These are phyloP conservation scores for Hydrolagus colliei DNA, from an alignment of 2,797 vertebrate genomes.

Conservation along the genomic window DNA sequence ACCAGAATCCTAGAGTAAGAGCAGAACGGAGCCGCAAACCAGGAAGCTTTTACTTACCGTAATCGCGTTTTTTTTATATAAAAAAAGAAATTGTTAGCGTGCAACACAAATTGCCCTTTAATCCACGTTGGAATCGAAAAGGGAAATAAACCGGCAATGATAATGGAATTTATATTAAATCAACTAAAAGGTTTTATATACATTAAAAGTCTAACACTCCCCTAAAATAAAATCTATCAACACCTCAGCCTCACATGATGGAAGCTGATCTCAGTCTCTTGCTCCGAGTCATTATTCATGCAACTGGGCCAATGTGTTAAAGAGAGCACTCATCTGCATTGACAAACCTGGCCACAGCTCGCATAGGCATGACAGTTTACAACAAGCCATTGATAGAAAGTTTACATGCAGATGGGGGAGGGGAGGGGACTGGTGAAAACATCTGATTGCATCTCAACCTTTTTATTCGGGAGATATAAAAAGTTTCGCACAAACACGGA, in stretches of 20 bases:
- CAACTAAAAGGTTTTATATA: neutral
- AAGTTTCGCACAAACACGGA: no score
- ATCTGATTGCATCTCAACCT: no score
- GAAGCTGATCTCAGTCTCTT: neutral
- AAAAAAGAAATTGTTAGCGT: neutral
- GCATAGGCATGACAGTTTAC: no score
- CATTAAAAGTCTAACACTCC: neutral
- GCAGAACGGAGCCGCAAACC: neutral
- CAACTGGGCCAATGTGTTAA: neutral
- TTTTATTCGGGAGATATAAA: no score
- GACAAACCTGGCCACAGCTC: no score
- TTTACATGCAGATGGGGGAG: no score
- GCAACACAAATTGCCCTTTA: no score
- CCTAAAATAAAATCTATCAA: neutral
- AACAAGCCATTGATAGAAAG: no score
- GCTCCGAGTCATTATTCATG: slow-evolving; percentile 8
- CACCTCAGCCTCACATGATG: slow-evolving; percentile 5
- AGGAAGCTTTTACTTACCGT: neutral
- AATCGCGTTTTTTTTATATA: no score
- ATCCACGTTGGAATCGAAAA: neutral
- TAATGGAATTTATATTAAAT: slow-evolving; percentile 7
- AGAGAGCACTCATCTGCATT: neutral
- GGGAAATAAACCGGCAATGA: slow-evolving; percentile 2
- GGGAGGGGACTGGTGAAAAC: no score
- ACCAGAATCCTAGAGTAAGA: neutral